phyloP scores from a whole-genome alignment of 2,797 vertebrate genomes.

The Craterocephalus amniculus region DNA sequence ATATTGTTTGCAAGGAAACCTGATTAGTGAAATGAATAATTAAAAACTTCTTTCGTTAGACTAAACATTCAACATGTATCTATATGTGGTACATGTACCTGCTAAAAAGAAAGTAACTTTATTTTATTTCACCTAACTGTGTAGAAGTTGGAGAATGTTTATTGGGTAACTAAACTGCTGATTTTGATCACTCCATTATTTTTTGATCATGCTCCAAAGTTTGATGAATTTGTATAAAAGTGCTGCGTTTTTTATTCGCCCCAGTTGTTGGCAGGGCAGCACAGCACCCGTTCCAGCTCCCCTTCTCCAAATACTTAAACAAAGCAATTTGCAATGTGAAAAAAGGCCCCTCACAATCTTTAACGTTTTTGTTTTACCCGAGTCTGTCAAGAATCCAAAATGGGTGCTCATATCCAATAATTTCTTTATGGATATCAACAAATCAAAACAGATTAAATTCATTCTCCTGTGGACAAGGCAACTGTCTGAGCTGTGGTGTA shows the following conservation, averaged over 20 bases:
- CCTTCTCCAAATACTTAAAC: slow-evolving; percentile 23
- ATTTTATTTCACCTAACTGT: not conserved
- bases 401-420: slow-evolving; percentile 41
- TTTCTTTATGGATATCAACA: slow-evolving; percentile 47
- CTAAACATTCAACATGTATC: not conserved
- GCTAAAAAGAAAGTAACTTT: not conserved
- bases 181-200: slow-evolving; percentile 4
- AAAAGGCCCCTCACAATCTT: slow-evolving; percentile 32
- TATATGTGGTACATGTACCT: not conserved
- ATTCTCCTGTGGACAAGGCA: slow-evolving; percentile 22
- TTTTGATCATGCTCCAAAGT: slow-evolving; percentile 16
- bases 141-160: slow-evolving; percentile 4
- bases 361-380: slow-evolving; percentile 30
- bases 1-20: not conserved
- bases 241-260: slow-evolving; percentile 9
- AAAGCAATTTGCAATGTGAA: slow-evolving; percentile 17
- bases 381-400: slow-evolving; percentile 37
- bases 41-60: not conserved
- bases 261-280: slow-evolving; percentile 21
- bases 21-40: not conserved
- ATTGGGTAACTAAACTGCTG: slow-evolving; percentile 8
- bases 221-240: slow-evolving; percentile 28
- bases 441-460: slow-evolving; percentile 50
- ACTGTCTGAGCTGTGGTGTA: slow-evolving; percentile 25
- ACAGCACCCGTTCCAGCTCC: slow-evolving; percentile 17